Evolutionary conservation across 2,797 vertebrate species (phyloP), one percentile per base, ranked within the genome.

Genomic region (Chelmon rostratus): DNA sequence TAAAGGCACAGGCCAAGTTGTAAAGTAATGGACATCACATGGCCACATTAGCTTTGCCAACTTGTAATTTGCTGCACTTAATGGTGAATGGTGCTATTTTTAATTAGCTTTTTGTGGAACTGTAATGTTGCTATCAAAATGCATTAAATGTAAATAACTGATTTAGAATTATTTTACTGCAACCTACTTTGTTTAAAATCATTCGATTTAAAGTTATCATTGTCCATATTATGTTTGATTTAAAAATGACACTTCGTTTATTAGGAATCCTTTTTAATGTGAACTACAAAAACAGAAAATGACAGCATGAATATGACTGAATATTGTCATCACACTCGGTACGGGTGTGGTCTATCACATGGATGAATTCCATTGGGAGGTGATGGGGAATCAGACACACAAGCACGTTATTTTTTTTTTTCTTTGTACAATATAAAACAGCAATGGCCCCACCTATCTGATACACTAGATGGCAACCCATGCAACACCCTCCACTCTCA

Each of bases 381-480:
- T 73, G 77, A 72, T 81, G 76, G 84, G 85, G 61, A 84, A 94
- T 93, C 61, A 78, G 95, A 96, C 95, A 96, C 95, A 91, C 95
- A 95, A 96, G 84, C 89, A 92, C 96, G 75, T 83, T 87, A 56
- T 85, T 95, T 93, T 96, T 84, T 49, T 89, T 88, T 97, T 93
- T 96, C 82, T 91, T 89, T 97, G 94, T 97, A 98, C 97, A 98
- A 97, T 98, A 98, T 97, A 98, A 98, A 98, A 98, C 97, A 98
- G 95, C 91, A 94, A 96, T 92, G 93, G 94, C 94, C 93, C 96
- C 96, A 89, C 88, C 89, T 83, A 68, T 73, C 84, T 38, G 31
- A 84, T 86, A 96, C 95, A 95, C 93, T 94, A 93, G 90, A 95
- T 95, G 94, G 94, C 88, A 94, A 96, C 93, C 95, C 96, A 95